Base-by-base conservation (phyloP, 2,888 invertebrate genomes). In the Eupithecia vulgata region DNA sequence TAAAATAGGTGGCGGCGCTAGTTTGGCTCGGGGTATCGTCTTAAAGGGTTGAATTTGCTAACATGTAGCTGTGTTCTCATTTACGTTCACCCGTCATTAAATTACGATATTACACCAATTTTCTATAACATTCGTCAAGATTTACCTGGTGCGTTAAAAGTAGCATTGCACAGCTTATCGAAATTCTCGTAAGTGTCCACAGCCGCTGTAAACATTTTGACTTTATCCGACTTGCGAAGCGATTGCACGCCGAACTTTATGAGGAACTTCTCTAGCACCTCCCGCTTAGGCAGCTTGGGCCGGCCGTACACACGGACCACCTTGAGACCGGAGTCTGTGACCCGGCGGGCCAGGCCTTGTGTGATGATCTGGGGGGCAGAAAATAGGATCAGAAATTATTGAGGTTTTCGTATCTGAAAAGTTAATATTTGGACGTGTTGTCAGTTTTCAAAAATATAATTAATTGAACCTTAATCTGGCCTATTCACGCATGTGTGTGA, bases 161-260 rank as follows among this genome's bases (percentile, higher is more conserved):
- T 25, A 0, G 52, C 66, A n/a, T 30, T 5, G 5, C 68, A 72
- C 10, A 79, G 62, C 8, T 30, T 37, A 21, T 79, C 77, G 1
- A 72, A 17, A 5, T 64, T 65, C 5, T 71, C 35, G 61, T 64
- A 79, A 15, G 72, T 73, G 5, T 74, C 70, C 1, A 79, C 70
- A 0, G 77, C 64, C 0, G 76, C 75, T 0, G 72, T 72, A 45
- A 62, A 77, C 65, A 70, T 42, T 1, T 59, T 52, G 0, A 35
- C 0, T 25, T 69, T 71, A 0, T 34, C 61, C 0, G 79, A 74
- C 42, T 78, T 79, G 77, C 74, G 67, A 4, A 79, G 72, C 5
- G 75, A 75, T 7, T 66, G 25, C 1, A 70, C 74, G 5, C 68
- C 70, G 73, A 48, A 71, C 15, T 42, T 12, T 0, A 17, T 1